Evolutionary conservation across 2,888 invertebrate species (phyloP).

Genomic region (Cenopis cana): DNA sequence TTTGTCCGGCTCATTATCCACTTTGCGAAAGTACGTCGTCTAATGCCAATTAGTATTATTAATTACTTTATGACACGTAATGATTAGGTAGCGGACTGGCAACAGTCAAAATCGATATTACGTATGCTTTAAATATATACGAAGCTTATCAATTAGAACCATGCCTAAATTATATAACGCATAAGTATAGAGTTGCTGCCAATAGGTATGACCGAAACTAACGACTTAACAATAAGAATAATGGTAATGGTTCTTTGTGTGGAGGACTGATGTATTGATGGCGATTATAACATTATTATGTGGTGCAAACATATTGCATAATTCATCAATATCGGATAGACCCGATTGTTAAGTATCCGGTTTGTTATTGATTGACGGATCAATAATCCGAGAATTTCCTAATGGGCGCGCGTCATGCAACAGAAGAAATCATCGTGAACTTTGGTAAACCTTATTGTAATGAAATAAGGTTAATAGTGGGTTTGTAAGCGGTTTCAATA

Average conservation of each 20-base stretch:
- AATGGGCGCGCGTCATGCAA: slow-evolving; percentile 4
- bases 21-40: slow-evolving; percentile 25
- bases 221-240: slow-evolving; percentile 28
- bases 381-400: slow-evolving; percentile 29
- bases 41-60: slow-evolving; percentile 39
- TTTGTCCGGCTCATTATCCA: background rate
- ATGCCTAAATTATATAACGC: slow-evolving; percentile 37
- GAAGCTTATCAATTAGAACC: slow-evolving; percentile 43
- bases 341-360: slow-evolving; percentile 24
- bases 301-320: slow-evolving; percentile 30
- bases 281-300: slow-evolving; percentile 22
- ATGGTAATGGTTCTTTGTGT: slow-evolving; percentile 28
- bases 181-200: slow-evolving; percentile 7
- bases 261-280: slow-evolving; percentile 18
- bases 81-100: slow-evolving; percentile 33
- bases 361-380: slow-evolving; percentile 38
- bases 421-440: background rate
- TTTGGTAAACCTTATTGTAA: background rate
- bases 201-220: slow-evolving; percentile 27
- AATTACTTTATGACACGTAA: slow-evolving; percentile 37
- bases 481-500: background rate
- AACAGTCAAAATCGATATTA: slow-evolving; percentile 36
- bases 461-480: too few species aligned
- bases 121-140: slow-evolving; percentile 19
- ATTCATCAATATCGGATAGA: slow-evolving; percentile 18